Conservation (phyloP, 2,797 vertebrate species). For the Streptopelia turtur region DNA sequence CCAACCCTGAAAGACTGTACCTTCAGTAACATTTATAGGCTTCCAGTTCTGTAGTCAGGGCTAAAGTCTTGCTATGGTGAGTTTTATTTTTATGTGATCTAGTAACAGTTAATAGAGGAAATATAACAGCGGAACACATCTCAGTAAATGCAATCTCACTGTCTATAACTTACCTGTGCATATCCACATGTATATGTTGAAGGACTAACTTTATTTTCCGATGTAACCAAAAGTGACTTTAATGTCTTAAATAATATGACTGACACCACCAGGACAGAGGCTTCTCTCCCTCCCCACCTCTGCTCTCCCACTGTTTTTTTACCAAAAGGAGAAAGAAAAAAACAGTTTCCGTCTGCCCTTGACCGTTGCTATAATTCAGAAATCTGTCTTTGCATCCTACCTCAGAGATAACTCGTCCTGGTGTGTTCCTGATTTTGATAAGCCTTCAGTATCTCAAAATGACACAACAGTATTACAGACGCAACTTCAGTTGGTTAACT, state of each 20-base stretch:
- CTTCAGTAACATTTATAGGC: background rate
- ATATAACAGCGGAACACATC: background rate
- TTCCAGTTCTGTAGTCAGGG: background rate
- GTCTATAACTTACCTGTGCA: background rate
- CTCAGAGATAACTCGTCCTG: background rate
- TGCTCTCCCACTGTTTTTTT: accelerated
- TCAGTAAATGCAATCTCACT: background rate
- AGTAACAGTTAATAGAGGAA: conserved; percentile 44
- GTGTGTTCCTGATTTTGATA: background rate
- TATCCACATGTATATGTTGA: background rate
- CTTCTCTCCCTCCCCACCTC: background rate
- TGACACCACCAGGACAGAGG: background rate
- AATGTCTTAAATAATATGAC: background rate
- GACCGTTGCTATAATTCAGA: background rate
- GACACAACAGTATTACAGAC: background rate
- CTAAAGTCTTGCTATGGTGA: background rate
- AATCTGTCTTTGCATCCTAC: background rate
- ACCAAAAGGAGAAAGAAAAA: background rate
- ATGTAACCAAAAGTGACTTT: background rate
- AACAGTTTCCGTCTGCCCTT: background rate
- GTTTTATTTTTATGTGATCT: conserved; percentile 22
- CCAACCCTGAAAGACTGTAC: conserved; percentile 21
- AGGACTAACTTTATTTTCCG: background rate
- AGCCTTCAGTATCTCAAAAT: background rate
- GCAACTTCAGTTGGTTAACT: background rate